Conservation (phyloP, 92 coral and sea anemone species). For the Epizoanthus stellaris region DNA sequence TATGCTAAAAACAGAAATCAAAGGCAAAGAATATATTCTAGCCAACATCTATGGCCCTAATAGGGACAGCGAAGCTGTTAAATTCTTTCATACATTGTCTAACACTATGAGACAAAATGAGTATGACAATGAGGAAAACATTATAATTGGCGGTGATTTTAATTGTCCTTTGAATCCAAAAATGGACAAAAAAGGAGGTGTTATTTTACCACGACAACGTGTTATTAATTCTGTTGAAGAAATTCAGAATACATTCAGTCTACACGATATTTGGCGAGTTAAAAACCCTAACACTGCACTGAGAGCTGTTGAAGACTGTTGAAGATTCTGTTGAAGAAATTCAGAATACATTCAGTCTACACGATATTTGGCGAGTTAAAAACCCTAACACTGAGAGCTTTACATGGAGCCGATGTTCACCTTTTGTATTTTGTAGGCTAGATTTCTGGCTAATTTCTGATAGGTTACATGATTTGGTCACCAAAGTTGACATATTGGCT, state of each 20-base stretch:
- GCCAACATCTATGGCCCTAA: constrained; percentile 11
- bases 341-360: constrained; percentile 36
- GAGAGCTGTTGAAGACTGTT: too few species aligned
- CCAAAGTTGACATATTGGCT: neutral
- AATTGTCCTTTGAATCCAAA: constrained; percentile 20
- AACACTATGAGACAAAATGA: neutral
- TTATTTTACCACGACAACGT: constrained; percentile 5
- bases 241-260: constrained; percentile 29
- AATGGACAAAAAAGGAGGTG: constrained; percentile 28
- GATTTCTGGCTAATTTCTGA: constrained; percentile 27
- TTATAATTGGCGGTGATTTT: constrained; percentile 23
- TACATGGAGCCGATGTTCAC: constrained; percentile 28
- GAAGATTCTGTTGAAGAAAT: constrained; percentile 13
- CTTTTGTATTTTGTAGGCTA: constrained; percentile 25
- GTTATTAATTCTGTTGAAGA: constrained; percentile 21
- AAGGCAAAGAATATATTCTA: neutral
- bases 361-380: constrained; percentile 28
- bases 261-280: constrained; percentile 38
- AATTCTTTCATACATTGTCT: constrained; percentile 22
- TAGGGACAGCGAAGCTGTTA: constrained; percentile 35
- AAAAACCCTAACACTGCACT: too few species aligned
- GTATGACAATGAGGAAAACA: constrained; percentile 24
- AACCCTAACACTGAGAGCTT: neutral
- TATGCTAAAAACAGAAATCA: constrained; percentile 2
- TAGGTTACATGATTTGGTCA: constrained; percentile 9